Evolutionary conservation across 2,797 vertebrate genomes (phyloP), one percentile per base, ranked within the genome.

Genomic region (Mallotus villosus): DNA sequence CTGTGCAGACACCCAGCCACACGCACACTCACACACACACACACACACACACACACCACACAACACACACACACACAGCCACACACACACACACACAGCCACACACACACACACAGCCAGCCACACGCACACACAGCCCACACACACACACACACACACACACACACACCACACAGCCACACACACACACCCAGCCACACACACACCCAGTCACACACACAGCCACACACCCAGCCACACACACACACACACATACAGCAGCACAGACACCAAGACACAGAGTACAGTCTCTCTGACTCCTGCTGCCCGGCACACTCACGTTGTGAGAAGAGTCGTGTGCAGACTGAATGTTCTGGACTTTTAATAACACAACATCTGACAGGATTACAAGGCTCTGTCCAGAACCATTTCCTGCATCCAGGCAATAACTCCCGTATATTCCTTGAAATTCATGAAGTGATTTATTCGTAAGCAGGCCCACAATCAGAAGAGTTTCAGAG

Each of bases 361-460:
- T 90, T 90, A 89, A 90, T 91, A 91, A 92, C 87, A 88, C 89
- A 90, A 88, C 89, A 89, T 92, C 88, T 87, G 84, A 86, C 83
- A 25, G 91, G 91, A 85, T 91, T 91, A 88, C 87, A 62, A 76
- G 87, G 90, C 86, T 92, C 84, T 85, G 76, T 37, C 5, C 70
- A 55, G 78, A 80, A 88, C 87, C 87, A 90, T 89, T 90, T 85
- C 70, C 73, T 77, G 83, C 84, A 88, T 90, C 88, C 88, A 84
- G 77, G 85, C 88, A 92, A 92, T 93, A 93, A 91, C 88, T 83
- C 74, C 78, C 4, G 74, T 73, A 78, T 90, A 87, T 87, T 84
- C 51, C 81, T 85, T 73, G 70, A 66, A 76, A 86, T 84, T 79
- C 76, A 72, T 70, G 63, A 67, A 60, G 70, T 53, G 79, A 81